Percentiles rank a stretch among this genome's conserved stretches.
These are phyloP conservation scores for Dendroctonus valens DNA, from an alignment of 1,140 invertebrate genomes.

Conservation along the genomic window DNA sequence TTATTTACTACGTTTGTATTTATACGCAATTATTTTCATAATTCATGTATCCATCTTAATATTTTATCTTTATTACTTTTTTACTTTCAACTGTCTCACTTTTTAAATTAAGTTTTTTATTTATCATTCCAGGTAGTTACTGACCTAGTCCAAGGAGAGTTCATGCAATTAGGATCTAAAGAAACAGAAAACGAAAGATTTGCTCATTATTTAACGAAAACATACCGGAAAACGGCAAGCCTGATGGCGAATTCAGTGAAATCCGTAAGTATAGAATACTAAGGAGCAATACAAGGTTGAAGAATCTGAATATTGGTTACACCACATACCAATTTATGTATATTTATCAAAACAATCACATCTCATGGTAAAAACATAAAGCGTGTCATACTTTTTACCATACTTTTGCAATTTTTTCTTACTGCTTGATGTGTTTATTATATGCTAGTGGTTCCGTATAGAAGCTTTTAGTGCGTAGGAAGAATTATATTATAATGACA, in stretches of 20 bases:
- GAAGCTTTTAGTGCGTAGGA: too few species aligned
- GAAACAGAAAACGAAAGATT: conserved; percentile 97
- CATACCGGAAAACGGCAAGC: conserved; percentile 97
- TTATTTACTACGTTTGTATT: too few species aligned
- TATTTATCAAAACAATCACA: background rate
- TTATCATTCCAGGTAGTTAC: conserved; percentile 71
- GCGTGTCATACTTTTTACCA: background rate
- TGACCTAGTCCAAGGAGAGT: conserved; percentile 95
- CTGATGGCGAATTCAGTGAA: conserved; percentile 95
- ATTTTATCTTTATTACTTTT: too few species aligned
- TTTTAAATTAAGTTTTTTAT: background rate
- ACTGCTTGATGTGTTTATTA: background rate
- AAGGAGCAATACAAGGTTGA: background rate
- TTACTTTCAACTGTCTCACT: too few species aligned
- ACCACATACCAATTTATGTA: background rate
- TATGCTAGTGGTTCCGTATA: too few species aligned
- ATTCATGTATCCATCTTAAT: too few species aligned
- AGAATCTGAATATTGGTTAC: background rate
- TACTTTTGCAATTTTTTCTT: background rate
- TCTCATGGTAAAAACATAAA: conserved; percentile 1
- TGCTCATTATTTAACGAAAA: conserved; percentile 95
- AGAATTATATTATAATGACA: too few species aligned
- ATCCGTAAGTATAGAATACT: conserved; percentile 68
- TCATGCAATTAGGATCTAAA: conserved; percentile 97
- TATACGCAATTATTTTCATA: too few species aligned